Evolutionary conservation across 2,888 invertebrate genomes (phyloP).

Genomic region (Sialis lutaria): DNA sequence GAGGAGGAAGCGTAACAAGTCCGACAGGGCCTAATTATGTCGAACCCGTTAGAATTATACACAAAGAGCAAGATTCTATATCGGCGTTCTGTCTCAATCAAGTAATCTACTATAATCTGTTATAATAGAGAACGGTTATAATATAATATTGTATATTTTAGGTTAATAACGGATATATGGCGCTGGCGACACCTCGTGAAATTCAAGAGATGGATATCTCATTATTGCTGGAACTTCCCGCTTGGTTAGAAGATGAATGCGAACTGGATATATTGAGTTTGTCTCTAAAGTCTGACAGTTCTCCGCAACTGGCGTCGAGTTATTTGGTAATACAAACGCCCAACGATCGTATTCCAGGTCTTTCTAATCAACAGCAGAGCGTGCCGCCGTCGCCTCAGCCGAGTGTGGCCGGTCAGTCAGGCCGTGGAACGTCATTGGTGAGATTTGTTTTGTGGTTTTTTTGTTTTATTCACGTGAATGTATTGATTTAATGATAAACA

Average conservation of each 20-base stretch:
- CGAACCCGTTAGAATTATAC: slow-evolving; percentile 87
- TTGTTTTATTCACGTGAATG: too few relatives aligned
- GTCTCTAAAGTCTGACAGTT: slow-evolving; percentile 51
- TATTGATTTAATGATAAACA: too few relatives aligned
- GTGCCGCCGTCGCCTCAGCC: slow-evolving; percentile 27
- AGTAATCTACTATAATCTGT: slow-evolving; percentile 28
- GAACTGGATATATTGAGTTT: slow-evolving; percentile 89
- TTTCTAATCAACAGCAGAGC: slow-evolving; percentile 31
- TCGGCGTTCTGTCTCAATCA: slow-evolving; percentile 93
- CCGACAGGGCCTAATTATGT: slow-evolving; percentile 20
- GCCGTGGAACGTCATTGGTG: slow-evolving; percentile 76
- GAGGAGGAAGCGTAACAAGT: slow-evolving; percentile 20
- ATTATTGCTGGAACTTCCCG: slow-evolving; percentile 70
- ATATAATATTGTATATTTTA: slow-evolving; percentile 17
- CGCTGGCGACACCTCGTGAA: slow-evolving; percentile 89
- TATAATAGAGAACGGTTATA: neutral
- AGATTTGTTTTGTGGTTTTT: slow-evolving; percentile 19
- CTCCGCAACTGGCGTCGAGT: slow-evolving; percentile 50
- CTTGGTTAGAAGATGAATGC: slow-evolving; percentile 94
- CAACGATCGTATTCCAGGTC: slow-evolving; percentile 40
- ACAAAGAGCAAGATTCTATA: slow-evolving; percentile 97
- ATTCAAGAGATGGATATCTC: slow-evolving; percentile 97
- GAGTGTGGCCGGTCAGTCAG: slow-evolving; percentile 62
- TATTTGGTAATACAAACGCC: slow-evolving; percentile 79
- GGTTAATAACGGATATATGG: slow-evolving; percentile 67